Evolutionary conservation across 2,113 vertebrate species (phyloP).

Genomic region (Atrichornis clamosus): DNA sequence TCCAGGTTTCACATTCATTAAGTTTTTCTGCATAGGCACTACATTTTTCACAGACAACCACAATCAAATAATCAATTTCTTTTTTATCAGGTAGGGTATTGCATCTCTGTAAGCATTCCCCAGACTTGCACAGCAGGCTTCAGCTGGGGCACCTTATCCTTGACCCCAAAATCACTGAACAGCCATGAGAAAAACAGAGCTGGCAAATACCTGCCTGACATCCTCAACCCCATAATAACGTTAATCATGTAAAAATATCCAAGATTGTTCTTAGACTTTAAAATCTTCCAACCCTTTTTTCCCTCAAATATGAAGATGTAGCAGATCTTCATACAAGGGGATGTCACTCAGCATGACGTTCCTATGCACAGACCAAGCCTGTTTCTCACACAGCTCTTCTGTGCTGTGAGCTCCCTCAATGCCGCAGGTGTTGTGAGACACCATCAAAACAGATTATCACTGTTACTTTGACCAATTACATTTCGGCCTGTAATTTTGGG

Average conservation of each 20-base stretch:
- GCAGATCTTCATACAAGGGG: not conserved
- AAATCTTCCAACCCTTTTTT: not conserved
- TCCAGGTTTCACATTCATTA: not conserved
- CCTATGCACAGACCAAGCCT: not conserved
- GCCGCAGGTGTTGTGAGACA: not conserved
- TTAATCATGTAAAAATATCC: not conserved
- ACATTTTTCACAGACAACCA: not conserved
- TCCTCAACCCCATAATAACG: not conserved
- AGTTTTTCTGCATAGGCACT: not conserved
- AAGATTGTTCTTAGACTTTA: not conserved
- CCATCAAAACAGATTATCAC: not conserved
- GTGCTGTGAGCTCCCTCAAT: not conserved
- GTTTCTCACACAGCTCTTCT: not conserved
- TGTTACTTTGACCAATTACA: not conserved
- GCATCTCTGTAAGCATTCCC: not conserved
- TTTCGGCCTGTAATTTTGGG: not conserved
- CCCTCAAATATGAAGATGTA: not conserved
- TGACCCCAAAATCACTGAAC: not conserved
- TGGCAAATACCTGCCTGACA: not conserved
- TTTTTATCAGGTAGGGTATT: not conserved
- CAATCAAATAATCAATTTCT: not conserved
- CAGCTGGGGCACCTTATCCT: not conserved
- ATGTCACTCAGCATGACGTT: not conserved
- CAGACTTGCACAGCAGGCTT: not conserved
- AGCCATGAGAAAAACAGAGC: not conserved